Conservation (phyloP, 2,797 vertebrate genomes). For the Bovichtus diacanthus region DNA sequence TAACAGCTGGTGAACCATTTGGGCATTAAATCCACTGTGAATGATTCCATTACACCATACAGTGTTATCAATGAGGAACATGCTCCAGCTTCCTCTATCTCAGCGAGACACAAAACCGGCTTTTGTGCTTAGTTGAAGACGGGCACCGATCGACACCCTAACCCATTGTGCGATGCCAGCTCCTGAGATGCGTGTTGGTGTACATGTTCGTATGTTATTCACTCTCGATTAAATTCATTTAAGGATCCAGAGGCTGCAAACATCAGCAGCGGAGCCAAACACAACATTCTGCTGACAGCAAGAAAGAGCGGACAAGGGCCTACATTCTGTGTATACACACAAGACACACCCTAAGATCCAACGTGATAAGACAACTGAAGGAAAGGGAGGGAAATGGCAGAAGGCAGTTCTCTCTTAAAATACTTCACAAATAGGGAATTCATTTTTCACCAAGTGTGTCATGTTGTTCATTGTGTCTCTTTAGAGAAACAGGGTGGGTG, state of each 20-base stretch:
- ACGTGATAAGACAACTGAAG: constrained; percentile 57
- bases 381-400: constrained; percentile 35
- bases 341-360: constrained; percentile 39
- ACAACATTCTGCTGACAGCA: constrained; percentile 65
- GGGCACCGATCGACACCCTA: constrained; percentile 46
- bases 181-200: constrained; percentile 20
- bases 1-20: constrained; percentile 59
- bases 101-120: constrained; percentile 51
- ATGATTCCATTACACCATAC: constrained; percentile 65
- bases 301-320: constrained; percentile 47
- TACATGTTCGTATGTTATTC: constrained; percentile 28
- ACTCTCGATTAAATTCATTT: constrained; percentile 52
- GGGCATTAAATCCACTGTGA: constrained; percentile 64
- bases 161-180: constrained; percentile 42
- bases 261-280: constrained; percentile 52
- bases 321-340: constrained; percentile 39
- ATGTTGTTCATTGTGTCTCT: background rate
- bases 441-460: constrained; percentile 19
- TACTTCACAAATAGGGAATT: constrained; percentile 27
- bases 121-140: constrained; percentile 63
- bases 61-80: constrained; percentile 70
- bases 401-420: constrained; percentile 30
- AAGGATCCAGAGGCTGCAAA: constrained; percentile 57
- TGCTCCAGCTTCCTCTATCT: constrained; percentile 57
- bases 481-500: background rate